Evolutionary conservation across 2,888 invertebrate species (phyloP).

Genomic region (Phengaris alcon): DNA sequence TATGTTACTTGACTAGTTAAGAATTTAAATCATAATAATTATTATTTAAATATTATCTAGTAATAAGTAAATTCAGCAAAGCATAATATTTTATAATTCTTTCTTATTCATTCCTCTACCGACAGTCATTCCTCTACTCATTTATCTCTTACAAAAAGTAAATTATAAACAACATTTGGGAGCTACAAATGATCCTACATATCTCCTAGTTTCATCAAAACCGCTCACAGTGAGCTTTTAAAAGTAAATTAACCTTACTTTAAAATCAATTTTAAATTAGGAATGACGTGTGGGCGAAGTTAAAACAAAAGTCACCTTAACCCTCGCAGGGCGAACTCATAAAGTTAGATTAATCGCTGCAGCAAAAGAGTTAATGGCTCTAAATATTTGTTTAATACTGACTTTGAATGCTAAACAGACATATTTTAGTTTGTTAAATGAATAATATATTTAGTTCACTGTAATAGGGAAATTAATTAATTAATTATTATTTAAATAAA

Average conservation of each 20-base stretch:
- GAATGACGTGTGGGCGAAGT: constrained; percentile 28
- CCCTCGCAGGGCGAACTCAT: constrained; percentile 25
- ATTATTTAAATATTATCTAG: no score
- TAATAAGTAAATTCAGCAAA: no score
- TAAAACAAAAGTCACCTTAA: constrained; percentile 27
- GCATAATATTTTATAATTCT: no score
- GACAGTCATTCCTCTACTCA: no score
- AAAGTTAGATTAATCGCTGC: constrained; percentile 29
- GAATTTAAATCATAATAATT: no score
- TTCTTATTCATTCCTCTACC: no score
- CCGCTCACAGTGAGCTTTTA: constrained; percentile 13
- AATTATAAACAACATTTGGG: constrained; percentile 4
- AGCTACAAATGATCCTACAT: background rate
- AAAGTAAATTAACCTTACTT: background rate
- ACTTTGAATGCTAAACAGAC: background rate
- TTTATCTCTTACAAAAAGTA: background rate
- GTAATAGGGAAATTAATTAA: no score
- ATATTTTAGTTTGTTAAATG: no score
- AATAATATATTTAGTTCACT: no score
- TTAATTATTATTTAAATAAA: no score
- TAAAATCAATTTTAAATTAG: background rate
- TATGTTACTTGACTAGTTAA: no score
- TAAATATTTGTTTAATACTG: constrained; percentile 15
- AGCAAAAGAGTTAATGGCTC: constrained; percentile 25
- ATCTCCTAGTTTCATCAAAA: background rate